A percentile compares a stretch with the other conserved stretches of the same genome.
Conservation (phyloP, 2,888 invertebrate genomes). For the Sminthurinus aureus region DNA sequence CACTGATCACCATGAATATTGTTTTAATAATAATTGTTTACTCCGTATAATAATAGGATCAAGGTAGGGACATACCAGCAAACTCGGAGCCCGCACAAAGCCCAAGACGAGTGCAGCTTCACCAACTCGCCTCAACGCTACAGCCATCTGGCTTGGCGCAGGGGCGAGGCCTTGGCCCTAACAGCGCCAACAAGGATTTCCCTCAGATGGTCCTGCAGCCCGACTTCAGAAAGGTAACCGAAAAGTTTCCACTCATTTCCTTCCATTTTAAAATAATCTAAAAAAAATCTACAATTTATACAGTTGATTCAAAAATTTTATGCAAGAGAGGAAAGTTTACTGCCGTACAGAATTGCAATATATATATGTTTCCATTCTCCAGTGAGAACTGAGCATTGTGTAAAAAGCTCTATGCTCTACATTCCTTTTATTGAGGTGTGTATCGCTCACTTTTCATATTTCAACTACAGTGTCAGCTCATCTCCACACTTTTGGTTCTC, state of each 20-base stretch:
- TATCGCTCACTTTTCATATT: not conserved
- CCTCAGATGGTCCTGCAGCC: conserved; percentile 87
- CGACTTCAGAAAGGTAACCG: conserved; percentile 84
- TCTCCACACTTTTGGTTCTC: not conserved
- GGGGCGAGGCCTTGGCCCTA: conserved; percentile 54
- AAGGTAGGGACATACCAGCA: conserved; percentile 60
- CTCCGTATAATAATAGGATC: conserved; percentile 48
- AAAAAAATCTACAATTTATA: too few species aligned
- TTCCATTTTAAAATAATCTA: too few species aligned
- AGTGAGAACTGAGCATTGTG: too few species aligned
- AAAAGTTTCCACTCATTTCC: too few species aligned
- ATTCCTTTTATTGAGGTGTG: not conserved
- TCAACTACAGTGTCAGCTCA: not conserved
- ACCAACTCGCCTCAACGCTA: conserved; percentile 58
- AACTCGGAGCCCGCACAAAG: conserved; percentile 60
- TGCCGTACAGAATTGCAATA: too few species aligned
- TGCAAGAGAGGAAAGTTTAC: too few species aligned
- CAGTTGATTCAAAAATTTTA: too few species aligned
- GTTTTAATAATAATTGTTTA: too few species aligned
- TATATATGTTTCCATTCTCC: not conserved
- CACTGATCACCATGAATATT: too few species aligned
- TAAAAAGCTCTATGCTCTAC: too few species aligned
- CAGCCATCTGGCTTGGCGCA: conserved; percentile 50
- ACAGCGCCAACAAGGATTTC: conserved; percentile 71
- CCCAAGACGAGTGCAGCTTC: conserved; percentile 59